Evolutionary conservation across 2,113 vertebrate species (phyloP).

Genomic region (Apodemus sylvaticus): DNA sequence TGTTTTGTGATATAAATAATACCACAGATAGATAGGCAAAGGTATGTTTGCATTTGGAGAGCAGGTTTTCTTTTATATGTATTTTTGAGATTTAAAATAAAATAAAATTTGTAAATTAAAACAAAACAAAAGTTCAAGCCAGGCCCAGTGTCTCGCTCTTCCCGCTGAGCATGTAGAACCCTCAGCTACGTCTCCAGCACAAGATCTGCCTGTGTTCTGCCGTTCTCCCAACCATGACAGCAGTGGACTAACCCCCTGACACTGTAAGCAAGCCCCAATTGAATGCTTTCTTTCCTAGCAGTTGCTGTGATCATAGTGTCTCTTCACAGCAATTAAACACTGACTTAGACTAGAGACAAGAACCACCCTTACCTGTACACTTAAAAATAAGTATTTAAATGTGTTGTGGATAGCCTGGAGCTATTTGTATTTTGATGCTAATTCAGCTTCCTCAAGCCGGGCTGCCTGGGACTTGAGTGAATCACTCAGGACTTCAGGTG

Average conservation of each 20-base stretch:
- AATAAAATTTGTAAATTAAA: constrained; percentile 87
- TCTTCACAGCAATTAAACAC: not conserved
- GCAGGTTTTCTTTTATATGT: constrained; percentile 81
- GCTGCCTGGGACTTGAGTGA: too few relatives aligned
- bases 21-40: constrained; percentile 58
- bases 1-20: constrained; percentile 73
- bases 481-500: too few relatives aligned
- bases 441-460: too few relatives aligned
- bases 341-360: not conserved
- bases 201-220: not conserved
- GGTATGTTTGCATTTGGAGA: constrained; percentile 71
- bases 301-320: not conserved
- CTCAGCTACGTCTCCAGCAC: not conserved
- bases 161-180: not conserved
- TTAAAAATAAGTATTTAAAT: not conserved
- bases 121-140: not conserved
- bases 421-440: too few relatives aligned
- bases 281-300: not conserved
- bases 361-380: not conserved
- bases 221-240: not conserved
- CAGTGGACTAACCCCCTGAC: not conserved
- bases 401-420: too few relatives aligned
- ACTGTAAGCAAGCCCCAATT: not conserved
- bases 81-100: constrained; percentile 84
- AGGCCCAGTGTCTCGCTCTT: not conserved